phyloP scores from a whole-genome alignment of 2,113 vertebrate genomes.

The Leptodactylus fuscus region DNA sequence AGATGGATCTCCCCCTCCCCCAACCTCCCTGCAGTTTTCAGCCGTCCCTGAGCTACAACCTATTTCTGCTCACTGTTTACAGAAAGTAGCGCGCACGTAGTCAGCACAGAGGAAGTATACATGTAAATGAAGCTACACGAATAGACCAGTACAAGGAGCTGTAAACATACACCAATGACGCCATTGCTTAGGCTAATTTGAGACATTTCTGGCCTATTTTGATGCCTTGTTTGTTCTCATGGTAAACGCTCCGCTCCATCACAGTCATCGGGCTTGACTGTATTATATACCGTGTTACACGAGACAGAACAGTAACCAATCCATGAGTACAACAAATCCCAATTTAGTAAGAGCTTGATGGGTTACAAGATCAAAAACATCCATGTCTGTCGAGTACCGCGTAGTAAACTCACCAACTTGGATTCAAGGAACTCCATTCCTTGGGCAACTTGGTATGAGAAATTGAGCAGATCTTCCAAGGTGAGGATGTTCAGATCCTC shows the following conservation, averaged over 20 bases:
- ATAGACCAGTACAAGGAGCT: not conserved
- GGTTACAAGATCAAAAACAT: not conserved
- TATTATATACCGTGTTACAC: conserved; percentile 1
- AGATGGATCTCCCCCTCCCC: not conserved
- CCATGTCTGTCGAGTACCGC: not conserved
- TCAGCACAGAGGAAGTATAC: conserved; percentile 24
- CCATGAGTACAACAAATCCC: not conserved
- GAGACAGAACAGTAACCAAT: not conserved
- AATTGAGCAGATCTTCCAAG: conserved; percentile 90
- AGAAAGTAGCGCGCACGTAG: not conserved
- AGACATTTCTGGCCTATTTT: not conserved
- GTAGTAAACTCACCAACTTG: conserved; percentile 82
- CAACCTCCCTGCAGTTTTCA: not conserved
- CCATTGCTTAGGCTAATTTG: not conserved
- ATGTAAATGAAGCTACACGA: conserved; percentile 23
- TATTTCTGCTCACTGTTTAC: conserved; percentile 36
- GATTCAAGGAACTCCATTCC: conserved; percentile 97
- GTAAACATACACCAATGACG: not conserved
- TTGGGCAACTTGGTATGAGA: conserved; percentile 93
- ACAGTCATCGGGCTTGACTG: not conserved
- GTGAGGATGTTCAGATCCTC: conserved; percentile 86
- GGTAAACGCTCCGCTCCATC: not conserved
- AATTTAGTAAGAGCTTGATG: conserved; percentile 38
- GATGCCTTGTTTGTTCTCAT: not conserved
- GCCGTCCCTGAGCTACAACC: not conserved